Evolutionary conservation across 1,140 invertebrate genomes (phyloP).

Genomic region (Hyles vespertilio): DNA sequence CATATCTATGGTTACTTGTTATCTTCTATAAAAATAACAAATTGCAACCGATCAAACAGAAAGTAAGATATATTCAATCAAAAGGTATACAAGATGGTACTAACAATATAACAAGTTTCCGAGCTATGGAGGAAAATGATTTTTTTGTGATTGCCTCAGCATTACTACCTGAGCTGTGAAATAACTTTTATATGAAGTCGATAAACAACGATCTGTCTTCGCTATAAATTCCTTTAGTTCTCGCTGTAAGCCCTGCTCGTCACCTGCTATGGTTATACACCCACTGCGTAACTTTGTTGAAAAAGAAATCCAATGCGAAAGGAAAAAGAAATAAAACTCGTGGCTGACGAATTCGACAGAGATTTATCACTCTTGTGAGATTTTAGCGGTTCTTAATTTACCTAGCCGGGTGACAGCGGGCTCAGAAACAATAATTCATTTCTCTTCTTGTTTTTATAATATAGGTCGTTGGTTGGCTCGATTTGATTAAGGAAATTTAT

Average conservation of each 20-base stretch:
- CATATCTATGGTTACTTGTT: too few relatives aligned
- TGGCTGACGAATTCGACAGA: slow-evolving; percentile 46
- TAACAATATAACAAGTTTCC: too few relatives aligned
- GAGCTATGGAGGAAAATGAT: too few relatives aligned
- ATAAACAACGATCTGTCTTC: slow-evolving; percentile 6
- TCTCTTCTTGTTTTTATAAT: slow-evolving; percentile 18
- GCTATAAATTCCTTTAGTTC: slow-evolving; percentile 1
- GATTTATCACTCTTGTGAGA: slow-evolving; percentile 38
- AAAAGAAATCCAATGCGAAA: slow-evolving; percentile 27
- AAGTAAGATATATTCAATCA: too few relatives aligned
- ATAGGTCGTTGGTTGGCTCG: background rate
- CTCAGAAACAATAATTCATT: slow-evolving; percentile 25
- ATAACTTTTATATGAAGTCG: slow-evolving; percentile 1
- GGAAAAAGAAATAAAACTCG: slow-evolving; percentile 37
- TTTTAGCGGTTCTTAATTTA: slow-evolving; percentile 39
- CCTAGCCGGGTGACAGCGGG: slow-evolving; percentile 17
- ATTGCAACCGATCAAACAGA: too few relatives aligned
- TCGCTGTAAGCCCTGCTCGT: background rate
- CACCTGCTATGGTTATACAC: background rate
- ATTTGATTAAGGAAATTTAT: background rate
- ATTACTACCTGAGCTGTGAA: too few relatives aligned
- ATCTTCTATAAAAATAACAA: too few relatives aligned
- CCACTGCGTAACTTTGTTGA: slow-evolving; percentile 33
- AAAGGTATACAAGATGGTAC: too few relatives aligned
- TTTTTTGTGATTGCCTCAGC: too few relatives aligned